Evolutionary conservation across 2,113 vertebrate species (phyloP), one percentile per base, ranked within the genome.

Genomic region (Callipepla squamata): DNA sequence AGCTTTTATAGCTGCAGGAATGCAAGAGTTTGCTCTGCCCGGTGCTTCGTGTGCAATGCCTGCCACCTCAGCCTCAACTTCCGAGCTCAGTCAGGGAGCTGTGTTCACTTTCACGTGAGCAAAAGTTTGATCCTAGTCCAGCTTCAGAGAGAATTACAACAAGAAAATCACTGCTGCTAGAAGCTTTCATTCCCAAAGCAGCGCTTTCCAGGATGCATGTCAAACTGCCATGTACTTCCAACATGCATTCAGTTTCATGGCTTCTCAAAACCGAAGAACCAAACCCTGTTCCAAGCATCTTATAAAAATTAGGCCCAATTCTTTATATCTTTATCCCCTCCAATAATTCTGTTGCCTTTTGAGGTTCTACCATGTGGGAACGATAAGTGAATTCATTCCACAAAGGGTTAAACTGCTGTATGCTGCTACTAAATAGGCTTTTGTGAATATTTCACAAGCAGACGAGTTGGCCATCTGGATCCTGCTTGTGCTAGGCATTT

Each of bases 381-480:
- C 65, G 42, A 16, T 67, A 50, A 66, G 50, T 55, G 38, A 76
- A 70, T 75, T 90, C 59, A 5, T n/a, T 14, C 38, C 28, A 44
- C 3, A 36, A 75, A 48, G 82, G 66, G 94, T 95, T 95, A 95
- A 72, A 34, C 5, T 51, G 53, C 73, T 0, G 1, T 57, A 55
- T 83, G 73, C 23, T 44, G 68, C 91, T 93, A 68, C 76, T 84
- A 94, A 94, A 20, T 48, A 57, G 78, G 57, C 2, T 0, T 62
- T 0, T 62, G 84, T 85, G 89, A 85, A 92, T 87, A 77, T 77
- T 77, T 78, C 85, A 75, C 72, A 93, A 91, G 77, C 69, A 34
- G 3, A 5, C 8, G 5, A 63, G 68, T 18, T 67, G 44, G 79
- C 87, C 94, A 96, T 95, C 93, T 96, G 96, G 82, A 86, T 95